phyloP scores from a whole-genome alignment of 2,113 vertebrate genomes.

The Petrocephalus microphthalmus region DNA sequence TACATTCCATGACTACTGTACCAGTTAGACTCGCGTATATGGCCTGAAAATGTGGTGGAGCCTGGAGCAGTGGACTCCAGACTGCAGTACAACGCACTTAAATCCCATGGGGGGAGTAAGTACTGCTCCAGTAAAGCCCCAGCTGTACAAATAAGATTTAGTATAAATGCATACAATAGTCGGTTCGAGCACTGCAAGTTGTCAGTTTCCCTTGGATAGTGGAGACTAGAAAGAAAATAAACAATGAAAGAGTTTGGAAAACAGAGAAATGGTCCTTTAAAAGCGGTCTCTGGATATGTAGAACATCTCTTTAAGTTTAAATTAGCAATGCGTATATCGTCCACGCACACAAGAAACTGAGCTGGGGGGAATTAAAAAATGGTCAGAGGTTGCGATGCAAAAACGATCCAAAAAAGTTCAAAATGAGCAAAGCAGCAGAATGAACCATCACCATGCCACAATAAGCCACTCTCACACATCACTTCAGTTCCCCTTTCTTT shows the following conservation, averaged over 20 bases:
- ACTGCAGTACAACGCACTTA: not conserved
- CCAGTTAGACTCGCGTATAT: not conserved
- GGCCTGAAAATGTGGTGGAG: not conserved
- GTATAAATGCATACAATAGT: conserved; percentile 7
- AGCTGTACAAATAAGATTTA: conserved; percentile 11
- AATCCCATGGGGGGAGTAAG: conserved; percentile 4
- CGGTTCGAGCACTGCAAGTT: not conserved
- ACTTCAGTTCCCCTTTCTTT: not conserved
- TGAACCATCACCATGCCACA: not conserved
- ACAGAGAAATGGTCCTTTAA: not conserved
- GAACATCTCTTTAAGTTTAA: conserved; percentile 3
- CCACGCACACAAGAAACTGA: not conserved
- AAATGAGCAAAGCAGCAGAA: not conserved
- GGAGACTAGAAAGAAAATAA: not conserved
- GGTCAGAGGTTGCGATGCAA: not conserved
- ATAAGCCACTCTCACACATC: not conserved
- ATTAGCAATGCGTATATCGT: not conserved
- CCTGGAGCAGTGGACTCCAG: not conserved
- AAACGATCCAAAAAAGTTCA: too few species aligned
- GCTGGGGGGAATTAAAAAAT: not conserved
- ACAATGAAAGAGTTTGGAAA: not conserved
- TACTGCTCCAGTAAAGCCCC: conserved; percentile 3
- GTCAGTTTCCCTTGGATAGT: not conserved
- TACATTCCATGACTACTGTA: conserved; percentile 13
- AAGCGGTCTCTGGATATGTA: not conserved